Evolutionary conservation across 2,888 invertebrate genomes (phyloP).

Genomic region (Tanaodytes sp.): DNA sequence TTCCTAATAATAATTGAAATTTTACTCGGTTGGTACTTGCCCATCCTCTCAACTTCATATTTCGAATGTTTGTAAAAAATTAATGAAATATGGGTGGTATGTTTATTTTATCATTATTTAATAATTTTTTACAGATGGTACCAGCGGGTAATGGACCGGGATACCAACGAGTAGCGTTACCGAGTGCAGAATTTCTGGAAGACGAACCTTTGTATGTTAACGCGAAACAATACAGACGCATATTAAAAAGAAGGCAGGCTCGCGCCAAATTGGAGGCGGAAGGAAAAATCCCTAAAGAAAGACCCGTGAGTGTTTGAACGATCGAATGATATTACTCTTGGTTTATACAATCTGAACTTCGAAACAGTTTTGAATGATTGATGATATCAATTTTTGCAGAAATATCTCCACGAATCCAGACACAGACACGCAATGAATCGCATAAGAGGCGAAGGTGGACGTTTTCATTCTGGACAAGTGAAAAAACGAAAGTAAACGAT

Average conservation of each 20-base stretch:
- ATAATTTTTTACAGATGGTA: constrained; percentile 74
- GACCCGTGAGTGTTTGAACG: constrained; percentile 88
- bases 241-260: constrained; percentile 94
- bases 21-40: too few species aligned
- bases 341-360: too few species aligned
- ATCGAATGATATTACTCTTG: too few species aligned
- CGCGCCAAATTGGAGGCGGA: constrained; percentile 94
- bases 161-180: constrained; percentile 78
- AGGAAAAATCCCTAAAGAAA: constrained; percentile 96
- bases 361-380: too few species aligned
- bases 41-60: too few species aligned
- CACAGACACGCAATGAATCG: constrained; percentile 98
- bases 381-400: too few species aligned
- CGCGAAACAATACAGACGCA: constrained; percentile 97
- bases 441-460: constrained; percentile 95
- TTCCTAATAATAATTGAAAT: too few species aligned
- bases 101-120: background rate
- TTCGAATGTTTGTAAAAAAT: too few species aligned
- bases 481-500: constrained; percentile 68
- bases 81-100: background rate
- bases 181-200: constrained; percentile 81
- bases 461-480: constrained; percentile 86
- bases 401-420: constrained; percentile 98
- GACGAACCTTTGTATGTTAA: constrained; percentile 98
- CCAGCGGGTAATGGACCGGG: constrained; percentile 74